These are phyloP conservation scores for Epinotia ramella DNA, from an alignment of 2,888 invertebrate species.

Conservation along the genomic window DNA sequence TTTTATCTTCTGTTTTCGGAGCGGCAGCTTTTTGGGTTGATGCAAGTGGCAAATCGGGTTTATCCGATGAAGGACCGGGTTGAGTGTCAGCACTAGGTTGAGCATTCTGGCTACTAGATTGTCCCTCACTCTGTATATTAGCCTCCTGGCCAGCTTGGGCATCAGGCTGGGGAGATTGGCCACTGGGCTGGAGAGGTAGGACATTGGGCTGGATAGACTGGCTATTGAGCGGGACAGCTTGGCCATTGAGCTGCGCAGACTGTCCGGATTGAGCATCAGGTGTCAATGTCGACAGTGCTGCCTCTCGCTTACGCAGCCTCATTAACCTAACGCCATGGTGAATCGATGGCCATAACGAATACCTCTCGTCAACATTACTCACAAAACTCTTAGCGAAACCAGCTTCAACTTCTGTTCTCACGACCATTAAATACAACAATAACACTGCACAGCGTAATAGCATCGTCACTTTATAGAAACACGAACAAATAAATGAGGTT, in stretches of 20 bases:
- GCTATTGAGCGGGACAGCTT: not conserved
- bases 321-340: conserved; percentile 62
- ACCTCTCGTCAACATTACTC: conserved; percentile 59
- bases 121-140: conserved; percentile 3
- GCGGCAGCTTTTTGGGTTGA: not conserved
- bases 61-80: conserved; percentile 47
- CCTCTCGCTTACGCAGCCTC: conserved; percentile 58
- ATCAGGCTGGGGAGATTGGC: not conserved
- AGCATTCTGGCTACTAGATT: not conserved
- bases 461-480: conserved; percentile 52
- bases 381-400: conserved; percentile 42
- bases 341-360: conserved; percentile 70
- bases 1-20: not conserved
- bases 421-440: conserved; percentile 63
- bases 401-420: conserved; percentile 53
- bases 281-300: conserved; percentile 33
- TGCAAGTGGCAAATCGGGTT: not conserved
- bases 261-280: conserved; percentile 10
- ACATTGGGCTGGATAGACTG: not conserved
- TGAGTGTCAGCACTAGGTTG: conserved; percentile 3
- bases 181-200: not conserved
- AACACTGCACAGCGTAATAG: conserved; percentile 62
- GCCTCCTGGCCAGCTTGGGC: not conserved
- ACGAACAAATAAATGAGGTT: conserved; percentile 29
- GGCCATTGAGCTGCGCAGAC: not conserved